These are phyloP conservation scores for Ditula angustiorana DNA, from an alignment of 2,888 invertebrate species.

Conservation along the genomic window DNA sequence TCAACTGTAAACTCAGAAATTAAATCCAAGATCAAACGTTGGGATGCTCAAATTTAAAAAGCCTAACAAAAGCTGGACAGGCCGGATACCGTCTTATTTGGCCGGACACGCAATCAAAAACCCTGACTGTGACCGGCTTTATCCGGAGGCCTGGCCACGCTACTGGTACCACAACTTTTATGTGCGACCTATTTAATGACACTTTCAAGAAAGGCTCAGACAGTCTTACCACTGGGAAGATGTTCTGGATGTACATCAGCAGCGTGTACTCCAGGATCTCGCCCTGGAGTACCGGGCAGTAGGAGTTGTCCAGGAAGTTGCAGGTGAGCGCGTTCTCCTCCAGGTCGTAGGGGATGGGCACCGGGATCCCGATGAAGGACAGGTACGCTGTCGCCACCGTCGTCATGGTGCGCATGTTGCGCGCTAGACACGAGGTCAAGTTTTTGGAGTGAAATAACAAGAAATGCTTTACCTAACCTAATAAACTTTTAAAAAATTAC, in stretches of 20 bases:
- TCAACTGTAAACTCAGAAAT: too few species aligned
- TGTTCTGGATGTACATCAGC: constrained; percentile 54
- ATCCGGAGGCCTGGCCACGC: too few species aligned
- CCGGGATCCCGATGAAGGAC: constrained; percentile 23
- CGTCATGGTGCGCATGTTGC: constrained; percentile 49
- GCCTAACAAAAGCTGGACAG: too few species aligned
- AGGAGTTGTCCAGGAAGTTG: constrained; percentile 59
- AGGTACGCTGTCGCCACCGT: constrained; percentile 55
- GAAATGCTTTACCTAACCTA: too few species aligned
- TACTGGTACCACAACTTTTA: too few species aligned
- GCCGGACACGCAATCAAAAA: too few species aligned
- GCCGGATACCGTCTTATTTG: too few species aligned
- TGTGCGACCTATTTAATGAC: not conserved
- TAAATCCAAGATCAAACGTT: too few species aligned
- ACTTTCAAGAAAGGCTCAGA: not conserved
- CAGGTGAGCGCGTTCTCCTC: constrained; percentile 52
- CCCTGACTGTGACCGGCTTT: too few species aligned
- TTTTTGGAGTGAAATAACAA: not conserved
- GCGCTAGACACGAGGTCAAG: constrained; percentile 48
- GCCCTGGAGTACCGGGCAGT: constrained; percentile 56
- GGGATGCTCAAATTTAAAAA: too few species aligned
- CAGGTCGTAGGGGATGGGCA: constrained; percentile 52
- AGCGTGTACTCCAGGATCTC: constrained; percentile 55
- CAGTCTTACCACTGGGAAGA: constrained; percentile 58
- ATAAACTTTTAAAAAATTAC: too few species aligned